Evolutionary conservation across 2,797 vertebrate species (phyloP), one percentile per base, ranked within the genome.

Genomic region (Falco berigora): DNA sequence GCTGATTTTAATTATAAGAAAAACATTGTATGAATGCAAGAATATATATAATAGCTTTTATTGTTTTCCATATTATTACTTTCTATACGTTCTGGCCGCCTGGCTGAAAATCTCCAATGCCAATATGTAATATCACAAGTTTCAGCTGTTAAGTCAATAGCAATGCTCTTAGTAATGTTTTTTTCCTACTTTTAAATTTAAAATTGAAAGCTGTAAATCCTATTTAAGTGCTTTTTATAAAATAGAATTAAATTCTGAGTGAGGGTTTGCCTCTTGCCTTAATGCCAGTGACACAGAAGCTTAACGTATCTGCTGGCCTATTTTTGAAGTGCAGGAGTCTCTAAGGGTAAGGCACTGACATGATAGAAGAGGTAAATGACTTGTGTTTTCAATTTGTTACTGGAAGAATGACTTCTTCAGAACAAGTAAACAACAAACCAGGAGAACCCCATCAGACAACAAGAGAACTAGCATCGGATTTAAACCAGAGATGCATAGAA

Each of bases 241-340:
- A 88, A 44, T 7, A 73, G 56, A 93, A 75, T 86, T 69, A 30
- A 47, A 92, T 95, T 88, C 79, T 36, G 47, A 82, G 24, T 23
- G 32, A 79, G 59, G 55, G 42, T 76, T 97, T 94, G 63, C 74
- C 30, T 92, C 59, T 78, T 94, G 38, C 72, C 47, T 89, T 82
- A 52, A 79, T 79, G 36, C 67, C 47, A 46, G 64, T 71, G 64
- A 73, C 59, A 82, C 34, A 76, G 55, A 77, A 91, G 74, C 74
- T 94, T 88, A 75, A 56, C 5, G 8, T 84, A 67, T 74, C 61
- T 88, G 79, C 68, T 94, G 92, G 90, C 92, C 90, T 93, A 88
- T 66, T 94, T 94, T 83, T 88, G 75, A 83, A 53, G 67, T 49
- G 36, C 34, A 64, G n/a, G 52, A 82, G 72, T 92, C 90, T 95